Conservation (phyloP, 2,888 invertebrate species). For the Nudaria mundana region DNA sequence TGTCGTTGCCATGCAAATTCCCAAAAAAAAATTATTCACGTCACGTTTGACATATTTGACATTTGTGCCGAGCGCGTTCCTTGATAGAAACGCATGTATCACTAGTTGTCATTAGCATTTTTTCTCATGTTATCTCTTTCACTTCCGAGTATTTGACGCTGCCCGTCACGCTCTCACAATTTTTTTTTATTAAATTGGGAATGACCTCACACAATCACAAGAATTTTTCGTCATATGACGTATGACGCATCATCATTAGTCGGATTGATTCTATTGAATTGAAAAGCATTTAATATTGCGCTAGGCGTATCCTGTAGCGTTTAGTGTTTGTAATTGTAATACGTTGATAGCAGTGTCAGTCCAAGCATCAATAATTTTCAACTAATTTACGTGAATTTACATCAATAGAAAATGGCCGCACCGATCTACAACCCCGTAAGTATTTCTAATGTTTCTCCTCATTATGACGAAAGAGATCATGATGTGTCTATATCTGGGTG, state of each 20-base stretch:
- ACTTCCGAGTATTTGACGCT: neutral
- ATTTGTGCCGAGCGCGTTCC: conserved; percentile 5
- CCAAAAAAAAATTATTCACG: no score
- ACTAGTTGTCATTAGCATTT: conserved; percentile 11
- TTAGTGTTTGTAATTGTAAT: conserved; percentile 40
- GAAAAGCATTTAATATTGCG: conserved; percentile 39
- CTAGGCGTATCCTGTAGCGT: conserved; percentile 50
- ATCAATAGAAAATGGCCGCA: conserved; percentile 50
- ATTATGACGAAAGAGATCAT: conserved; percentile 23
- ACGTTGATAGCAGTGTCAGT: conserved; percentile 21
- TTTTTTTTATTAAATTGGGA: conserved; percentile 7
- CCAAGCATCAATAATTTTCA: conserved; percentile 18
- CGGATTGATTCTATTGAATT: conserved; percentile 43
- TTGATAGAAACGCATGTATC: no score
- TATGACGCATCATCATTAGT: conserved; percentile 61
- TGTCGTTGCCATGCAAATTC: no score
- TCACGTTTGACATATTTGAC: conserved; percentile 33
- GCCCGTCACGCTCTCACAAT: conserved; percentile 8
- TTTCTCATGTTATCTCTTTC: conserved; percentile 7
- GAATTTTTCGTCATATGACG: conserved; percentile 55
- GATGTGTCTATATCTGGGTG: conserved; percentile 23
- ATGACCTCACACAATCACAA: conserved; percentile 16
- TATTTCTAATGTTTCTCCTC: conserved; percentile 17
- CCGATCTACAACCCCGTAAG: conserved; percentile 70
- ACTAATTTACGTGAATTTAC: conserved; percentile 17